Percentiles rank a stretch among this genome's conserved stretches.
phyloP scores from a whole-genome alignment of 2,113 vertebrate species.

The Aegypius monachus region DNA sequence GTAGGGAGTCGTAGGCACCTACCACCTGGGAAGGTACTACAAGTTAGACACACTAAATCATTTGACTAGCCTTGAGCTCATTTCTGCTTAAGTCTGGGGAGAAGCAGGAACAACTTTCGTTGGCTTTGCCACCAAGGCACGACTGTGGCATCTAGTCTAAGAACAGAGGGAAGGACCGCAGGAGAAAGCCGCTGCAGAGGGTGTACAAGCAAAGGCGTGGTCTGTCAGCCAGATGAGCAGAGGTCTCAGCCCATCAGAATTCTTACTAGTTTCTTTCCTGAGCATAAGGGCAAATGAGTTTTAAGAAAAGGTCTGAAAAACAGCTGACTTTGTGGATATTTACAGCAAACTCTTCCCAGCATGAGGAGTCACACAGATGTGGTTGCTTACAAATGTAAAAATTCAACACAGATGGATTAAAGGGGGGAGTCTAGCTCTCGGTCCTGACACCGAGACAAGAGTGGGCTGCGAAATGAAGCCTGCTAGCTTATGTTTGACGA shows the following conservation, averaged over 20 bases:
- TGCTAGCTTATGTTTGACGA: background rate
- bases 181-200: background rate
- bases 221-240: background rate
- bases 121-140: background rate
- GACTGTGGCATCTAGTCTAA: background rate
- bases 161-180: background rate
- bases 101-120: background rate
- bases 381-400: background rate
- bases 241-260: background rate
- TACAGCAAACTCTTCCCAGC: background rate
- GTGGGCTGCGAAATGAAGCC: background rate
- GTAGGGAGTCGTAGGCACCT: fast-evolving
- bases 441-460: background rate
- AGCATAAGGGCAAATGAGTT: background rate
- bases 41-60: background rate
- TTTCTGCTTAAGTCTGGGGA: background rate
- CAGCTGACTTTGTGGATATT: background rate
- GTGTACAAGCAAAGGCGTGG: background rate
- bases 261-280: background rate
- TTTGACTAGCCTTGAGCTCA: background rate
- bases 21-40: background rate
- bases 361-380: background rate
- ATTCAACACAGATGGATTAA: background rate
- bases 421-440: fast-evolving
- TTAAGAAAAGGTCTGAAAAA: background rate